Conservation (phyloP, 2,113 vertebrate genomes). For the Sarotherodon lohbergeri region DNA sequence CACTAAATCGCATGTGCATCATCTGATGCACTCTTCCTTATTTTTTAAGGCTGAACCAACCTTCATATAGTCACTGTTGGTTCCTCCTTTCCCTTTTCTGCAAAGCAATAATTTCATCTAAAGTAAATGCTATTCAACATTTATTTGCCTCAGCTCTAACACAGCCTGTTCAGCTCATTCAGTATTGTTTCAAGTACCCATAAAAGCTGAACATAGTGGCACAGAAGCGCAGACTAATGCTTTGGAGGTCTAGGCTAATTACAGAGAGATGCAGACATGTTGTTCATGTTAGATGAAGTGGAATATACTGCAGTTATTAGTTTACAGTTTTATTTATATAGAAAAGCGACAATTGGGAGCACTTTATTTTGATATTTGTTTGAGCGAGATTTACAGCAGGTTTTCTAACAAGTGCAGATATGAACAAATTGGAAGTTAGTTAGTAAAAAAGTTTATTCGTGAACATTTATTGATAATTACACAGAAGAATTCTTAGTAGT, state of each 20-base stretch:
- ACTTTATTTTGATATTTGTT: not conserved
- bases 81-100: not conserved
- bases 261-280: not conserved
- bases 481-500: not conserved
- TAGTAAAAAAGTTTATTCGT: not conserved
- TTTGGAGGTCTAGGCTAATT: not conserved
- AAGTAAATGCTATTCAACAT: not conserved
- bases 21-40: not conserved
- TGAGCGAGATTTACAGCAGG: not conserved
- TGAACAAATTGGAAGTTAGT: not conserved
- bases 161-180: not conserved
- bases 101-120: fast-evolving
- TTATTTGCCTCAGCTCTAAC: not conserved
- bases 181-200: not conserved
- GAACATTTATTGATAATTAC: not conserved
- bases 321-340: not conserved
- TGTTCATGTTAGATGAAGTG: not conserved
- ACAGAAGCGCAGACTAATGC: not conserved
- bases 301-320: not conserved
- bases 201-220: not conserved
- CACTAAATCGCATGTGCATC: not conserved
- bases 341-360: not conserved
- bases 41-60: not conserved
- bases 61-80: not conserved
- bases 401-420: not conserved